Evolutionary conservation across 2,797 vertebrate species (phyloP).

Genomic region (Erpetoichthys calabaricus): DNA sequence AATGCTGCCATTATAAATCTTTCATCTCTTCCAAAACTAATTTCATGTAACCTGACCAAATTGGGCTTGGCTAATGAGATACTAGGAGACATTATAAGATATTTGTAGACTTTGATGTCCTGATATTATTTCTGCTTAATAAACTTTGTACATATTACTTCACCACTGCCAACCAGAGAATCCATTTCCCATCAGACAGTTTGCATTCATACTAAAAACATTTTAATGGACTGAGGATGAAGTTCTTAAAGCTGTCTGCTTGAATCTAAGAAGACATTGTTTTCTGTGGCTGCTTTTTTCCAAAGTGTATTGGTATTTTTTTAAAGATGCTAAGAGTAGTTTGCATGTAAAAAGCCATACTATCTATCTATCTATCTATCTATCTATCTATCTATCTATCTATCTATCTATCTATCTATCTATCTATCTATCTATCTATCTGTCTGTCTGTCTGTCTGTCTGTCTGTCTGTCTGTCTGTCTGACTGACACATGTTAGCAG

Average conservation of each 20-base stretch:
- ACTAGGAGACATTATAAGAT: not conserved
- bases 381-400: too few species aligned
- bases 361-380: too few species aligned
- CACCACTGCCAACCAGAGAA: not conserved
- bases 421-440: too few species aligned
- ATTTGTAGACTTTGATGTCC: not conserved
- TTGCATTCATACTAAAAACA: not conserved
- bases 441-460: too few species aligned
- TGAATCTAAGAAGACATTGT: not conserved
- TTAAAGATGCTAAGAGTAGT: too few species aligned
- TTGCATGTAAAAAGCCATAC: too few species aligned
- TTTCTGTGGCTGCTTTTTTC: not conserved
- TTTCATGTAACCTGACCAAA: not conserved
- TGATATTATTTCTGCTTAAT: slow-evolving; percentile 4
- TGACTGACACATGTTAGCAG: too few species aligned
- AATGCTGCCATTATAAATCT: slow-evolving; percentile 1
- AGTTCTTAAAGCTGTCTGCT: not conserved
- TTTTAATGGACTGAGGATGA: slow-evolving; percentile 1
- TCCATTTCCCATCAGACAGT: not conserved
- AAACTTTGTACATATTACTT: not conserved
- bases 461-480: too few species aligned
- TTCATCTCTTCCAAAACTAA: slow-evolving; percentile 1
- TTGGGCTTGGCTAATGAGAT: not conserved
- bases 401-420: too few species aligned
- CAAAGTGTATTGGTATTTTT: too few species aligned